These are phyloP conservation scores for Sitta europaea DNA, from an alignment of 2,113 vertebrate species.

Conservation along the genomic window DNA sequence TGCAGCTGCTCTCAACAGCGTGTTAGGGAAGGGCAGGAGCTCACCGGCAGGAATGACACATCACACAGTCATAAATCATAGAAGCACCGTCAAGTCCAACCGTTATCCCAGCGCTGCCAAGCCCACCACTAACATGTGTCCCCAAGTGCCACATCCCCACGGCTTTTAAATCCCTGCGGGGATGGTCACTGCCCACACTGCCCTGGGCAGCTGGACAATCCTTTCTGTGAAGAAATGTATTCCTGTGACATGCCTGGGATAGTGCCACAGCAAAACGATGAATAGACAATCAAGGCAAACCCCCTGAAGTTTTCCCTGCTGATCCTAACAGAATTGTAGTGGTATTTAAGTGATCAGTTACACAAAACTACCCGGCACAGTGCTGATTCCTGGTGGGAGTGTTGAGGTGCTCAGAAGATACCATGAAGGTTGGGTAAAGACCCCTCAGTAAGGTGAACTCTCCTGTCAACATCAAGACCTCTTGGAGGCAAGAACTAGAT, in stretches of 20 bases:
- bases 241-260: not conserved
- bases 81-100: not conserved
- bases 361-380: fast-evolving
- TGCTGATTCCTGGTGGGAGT: not conserved
- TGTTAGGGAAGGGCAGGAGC: not conserved
- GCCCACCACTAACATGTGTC: too few relatives aligned
- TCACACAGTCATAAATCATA: not conserved
- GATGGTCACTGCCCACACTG: not conserved
- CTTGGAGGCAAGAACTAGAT: not conserved
- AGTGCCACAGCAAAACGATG: not conserved
- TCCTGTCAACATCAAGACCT: not conserved
- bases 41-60: not conserved
- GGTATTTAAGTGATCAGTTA: not conserved
- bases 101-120: not conserved
- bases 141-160: not conserved
- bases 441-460: not conserved
- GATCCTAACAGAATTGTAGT: fast-evolving
- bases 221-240: not conserved
- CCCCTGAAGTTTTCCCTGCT: not conserved
- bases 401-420: not conserved
- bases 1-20: not conserved
- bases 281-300: too few relatives aligned
- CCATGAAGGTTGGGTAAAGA: not conserved
- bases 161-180: not conserved
- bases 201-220: not conserved